Conservation (phyloP, 64 coral and sea anemone genomes). For the Montipora efflorescens region DNA sequence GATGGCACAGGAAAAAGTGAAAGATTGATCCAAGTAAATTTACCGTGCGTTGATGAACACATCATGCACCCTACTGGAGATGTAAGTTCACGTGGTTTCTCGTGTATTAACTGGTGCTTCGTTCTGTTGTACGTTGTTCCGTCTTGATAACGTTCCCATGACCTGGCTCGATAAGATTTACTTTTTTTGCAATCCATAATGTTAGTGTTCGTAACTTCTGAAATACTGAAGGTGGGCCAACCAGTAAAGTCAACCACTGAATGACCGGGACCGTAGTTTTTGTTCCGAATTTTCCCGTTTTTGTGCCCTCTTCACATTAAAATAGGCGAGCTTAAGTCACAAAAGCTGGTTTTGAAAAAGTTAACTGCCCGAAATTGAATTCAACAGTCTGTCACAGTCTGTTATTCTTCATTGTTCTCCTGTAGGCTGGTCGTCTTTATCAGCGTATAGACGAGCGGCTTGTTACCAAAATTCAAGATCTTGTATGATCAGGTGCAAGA, state of each 20-base stretch:
- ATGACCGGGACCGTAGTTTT: too few species aligned
- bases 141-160: neutral
- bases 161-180: neutral
- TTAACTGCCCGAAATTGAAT: too few species aligned
- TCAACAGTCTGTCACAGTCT: too few species aligned
- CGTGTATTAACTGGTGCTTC: too few species aligned
- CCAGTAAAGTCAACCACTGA: too few species aligned
- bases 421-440: conserved; percentile 21
- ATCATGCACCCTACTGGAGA: conserved; percentile 16
- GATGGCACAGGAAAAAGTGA: neutral
- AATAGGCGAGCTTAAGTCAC: too few species aligned
- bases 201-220: too few species aligned
- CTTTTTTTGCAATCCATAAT: neutral
- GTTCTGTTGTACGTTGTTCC: neutral
- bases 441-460: conserved; percentile 23
- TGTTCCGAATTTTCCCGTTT: too few species aligned
- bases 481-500: conserved; percentile 9
- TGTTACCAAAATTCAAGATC: conserved; percentile 23
- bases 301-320: too few species aligned
- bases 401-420: neutral
- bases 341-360: too few species aligned
- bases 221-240: too few species aligned
- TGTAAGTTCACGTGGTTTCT: neutral
- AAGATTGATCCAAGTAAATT: conserved; percentile 21
- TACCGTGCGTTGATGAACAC: neutral